Percentiles rank a stretch among this genome's conserved stretches.
Conservation (phyloP, 2,113 vertebrate genomes). For the Thymallus thymallus region DNA sequence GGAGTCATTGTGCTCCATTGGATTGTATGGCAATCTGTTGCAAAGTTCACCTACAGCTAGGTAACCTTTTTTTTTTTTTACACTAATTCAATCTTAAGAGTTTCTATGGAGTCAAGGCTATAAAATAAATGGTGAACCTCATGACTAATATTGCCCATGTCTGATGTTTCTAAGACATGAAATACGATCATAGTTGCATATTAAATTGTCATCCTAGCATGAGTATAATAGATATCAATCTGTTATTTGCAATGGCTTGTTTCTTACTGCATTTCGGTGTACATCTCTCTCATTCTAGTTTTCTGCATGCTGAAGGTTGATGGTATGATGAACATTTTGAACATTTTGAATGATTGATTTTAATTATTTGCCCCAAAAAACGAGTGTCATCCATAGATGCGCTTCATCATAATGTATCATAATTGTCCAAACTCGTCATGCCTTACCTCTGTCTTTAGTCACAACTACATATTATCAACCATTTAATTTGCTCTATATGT, state of each 20-base stretch:
- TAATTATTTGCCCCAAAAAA: background rate
- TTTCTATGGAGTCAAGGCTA: background rate
- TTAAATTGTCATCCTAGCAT: background rate
- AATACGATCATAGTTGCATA: background rate
- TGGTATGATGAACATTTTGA: background rate
- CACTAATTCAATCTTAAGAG: too few relatives aligned
- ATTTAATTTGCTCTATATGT: constrained; percentile 5
- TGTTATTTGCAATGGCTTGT: background rate
- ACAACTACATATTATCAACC: background rate
- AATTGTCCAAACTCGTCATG: background rate
- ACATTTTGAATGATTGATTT: background rate
- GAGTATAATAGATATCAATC: background rate
- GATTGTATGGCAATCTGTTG: too few relatives aligned
- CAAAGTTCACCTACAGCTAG: too few relatives aligned
- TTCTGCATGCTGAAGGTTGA: too few relatives aligned
- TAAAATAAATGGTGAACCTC: background rate
- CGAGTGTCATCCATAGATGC: background rate
- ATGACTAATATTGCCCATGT: background rate
- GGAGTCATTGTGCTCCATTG: too few relatives aligned
- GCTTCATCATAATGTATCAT: background rate
- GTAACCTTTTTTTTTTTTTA: too few relatives aligned
- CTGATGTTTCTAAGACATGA: background rate
- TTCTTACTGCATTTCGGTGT: too few relatives aligned
- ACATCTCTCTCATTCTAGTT: background rate
- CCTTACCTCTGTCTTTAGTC: constrained; percentile 19